These are phyloP conservation scores for Meandrusa payeni DNA, from an alignment of 2,888 invertebrate genomes.

Conservation along the genomic window DNA sequence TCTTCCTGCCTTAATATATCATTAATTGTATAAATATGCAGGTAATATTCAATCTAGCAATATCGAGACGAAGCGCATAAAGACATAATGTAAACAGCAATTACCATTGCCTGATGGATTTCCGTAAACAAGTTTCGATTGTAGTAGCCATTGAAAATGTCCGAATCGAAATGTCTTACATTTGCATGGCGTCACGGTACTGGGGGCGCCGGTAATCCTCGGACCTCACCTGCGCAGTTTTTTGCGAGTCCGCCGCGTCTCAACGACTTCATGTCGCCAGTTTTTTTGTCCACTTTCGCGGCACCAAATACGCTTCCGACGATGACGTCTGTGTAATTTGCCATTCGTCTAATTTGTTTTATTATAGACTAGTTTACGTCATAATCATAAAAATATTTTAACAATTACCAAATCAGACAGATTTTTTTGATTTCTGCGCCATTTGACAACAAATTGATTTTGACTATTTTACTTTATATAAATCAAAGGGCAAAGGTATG, in stretches of 20 bases:
- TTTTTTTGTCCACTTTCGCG: constrained; percentile 70
- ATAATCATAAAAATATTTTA: constrained; percentile 4
- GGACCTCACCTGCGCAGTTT: constrained; percentile 51
- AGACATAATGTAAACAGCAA: constrained; percentile 1
- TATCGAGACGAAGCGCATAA: background rate
- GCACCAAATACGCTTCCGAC: constrained; percentile 42
- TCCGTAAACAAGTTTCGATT: constrained; percentile 19
- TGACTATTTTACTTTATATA: too few species aligned
- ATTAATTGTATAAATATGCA: too few species aligned
- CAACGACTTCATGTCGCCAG: constrained; percentile 50
- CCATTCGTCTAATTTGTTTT: constrained; percentile 48
- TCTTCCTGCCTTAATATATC: too few species aligned
- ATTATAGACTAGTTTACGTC: constrained; percentile 32
- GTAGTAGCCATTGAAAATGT: constrained; percentile 20
- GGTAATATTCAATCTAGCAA: too few species aligned
- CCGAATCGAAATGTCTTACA: constrained; percentile 25
- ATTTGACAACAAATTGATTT: too few species aligned
- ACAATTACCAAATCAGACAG: too few species aligned
- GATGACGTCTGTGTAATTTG: constrained; percentile 37
- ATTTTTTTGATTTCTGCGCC: too few species aligned
- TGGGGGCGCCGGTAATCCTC: constrained; percentile 25
- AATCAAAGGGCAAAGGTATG: too few species aligned
- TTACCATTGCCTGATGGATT: constrained; percentile 1
- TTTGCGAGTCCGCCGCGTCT: constrained; percentile 47
- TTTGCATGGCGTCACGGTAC: constrained; percentile 29